These are phyloP conservation scores for Montipora sp. DNA, from an alignment of 64 coral and sea anemone species.

Conservation along the genomic window DNA sequence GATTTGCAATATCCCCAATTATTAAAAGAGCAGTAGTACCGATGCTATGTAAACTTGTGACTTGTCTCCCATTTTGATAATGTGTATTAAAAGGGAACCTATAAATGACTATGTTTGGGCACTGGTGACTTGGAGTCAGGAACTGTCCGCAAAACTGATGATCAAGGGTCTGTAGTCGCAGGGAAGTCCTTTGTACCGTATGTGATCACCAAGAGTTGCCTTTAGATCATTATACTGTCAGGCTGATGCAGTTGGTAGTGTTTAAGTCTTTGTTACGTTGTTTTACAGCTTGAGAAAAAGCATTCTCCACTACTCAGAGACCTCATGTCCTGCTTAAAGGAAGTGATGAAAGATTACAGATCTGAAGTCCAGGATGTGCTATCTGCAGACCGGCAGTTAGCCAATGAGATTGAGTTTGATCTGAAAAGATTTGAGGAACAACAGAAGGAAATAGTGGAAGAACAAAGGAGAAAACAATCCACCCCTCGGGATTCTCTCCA, in stretches of 20 bases:
- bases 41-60: no score
- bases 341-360: constrained; percentile 99
- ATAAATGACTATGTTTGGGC: no score
- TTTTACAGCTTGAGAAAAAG: constrained; percentile 92
- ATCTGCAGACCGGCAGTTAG: constrained; percentile 91
- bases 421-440: constrained; percentile 96
- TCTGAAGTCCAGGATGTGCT: constrained; percentile 97
- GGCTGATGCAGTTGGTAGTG: neutral
- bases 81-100: no score
- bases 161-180: no score
- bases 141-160: no score
- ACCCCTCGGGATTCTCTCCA: constrained; percentile 32
- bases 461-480: constrained; percentile 37
- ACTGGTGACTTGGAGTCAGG: no score
- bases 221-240: no score
- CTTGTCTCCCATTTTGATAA: no score
- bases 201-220: no score
- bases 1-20: no score
- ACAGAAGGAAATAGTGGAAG: constrained; percentile 77
- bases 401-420: constrained; percentile 99
- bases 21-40: no score
- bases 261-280: neutral
- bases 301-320: constrained; percentile 90
- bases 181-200: no score
- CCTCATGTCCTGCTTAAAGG: constrained; percentile 92